A percentile compares a stretch with the other conserved stretches of the same genome.
phyloP scores from a whole-genome alignment of 2,888 invertebrate species.

The Sisyra terminalis region DNA sequence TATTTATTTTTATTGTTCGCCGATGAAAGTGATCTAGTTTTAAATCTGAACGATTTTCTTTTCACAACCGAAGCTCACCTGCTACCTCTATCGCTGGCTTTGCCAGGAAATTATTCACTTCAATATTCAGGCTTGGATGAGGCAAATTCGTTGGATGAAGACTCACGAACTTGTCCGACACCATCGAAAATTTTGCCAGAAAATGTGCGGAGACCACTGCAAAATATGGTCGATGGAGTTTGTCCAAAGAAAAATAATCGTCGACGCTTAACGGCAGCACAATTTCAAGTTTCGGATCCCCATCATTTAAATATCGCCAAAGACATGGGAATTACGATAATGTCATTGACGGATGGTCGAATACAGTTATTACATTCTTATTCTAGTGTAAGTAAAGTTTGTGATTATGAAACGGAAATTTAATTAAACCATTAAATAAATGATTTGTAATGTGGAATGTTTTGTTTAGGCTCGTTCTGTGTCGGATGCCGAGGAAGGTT shows the following conservation, averaged over 20 bases:
- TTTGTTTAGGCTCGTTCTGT: conserved; percentile 60
- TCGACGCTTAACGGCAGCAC: conserved; percentile 46
- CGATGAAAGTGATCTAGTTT: conserved; percentile 64
- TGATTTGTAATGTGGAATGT: not conserved
- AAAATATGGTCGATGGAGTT: conserved; percentile 69
- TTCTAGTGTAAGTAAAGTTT: conserved; percentile 48
- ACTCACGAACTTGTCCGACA: conserved; percentile 66
- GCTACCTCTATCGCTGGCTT: conserved; percentile 69
- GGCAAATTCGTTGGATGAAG: conserved; percentile 35
- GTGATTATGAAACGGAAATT: not conserved
- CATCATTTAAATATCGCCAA: conserved; percentile 75
- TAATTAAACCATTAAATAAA: conserved; percentile 1
- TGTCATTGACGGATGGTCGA: conserved; percentile 75
- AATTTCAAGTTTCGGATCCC: conserved; percentile 59
- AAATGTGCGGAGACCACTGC: conserved; percentile 65
- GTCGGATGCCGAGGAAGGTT: conserved; percentile 80
- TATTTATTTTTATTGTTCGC: conserved; percentile 90
- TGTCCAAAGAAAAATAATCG: conserved; percentile 48
- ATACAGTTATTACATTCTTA: conserved; percentile 85
- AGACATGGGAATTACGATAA: conserved; percentile 89
- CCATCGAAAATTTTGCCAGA: conserved; percentile 70
- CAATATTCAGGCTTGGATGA: conserved; percentile 28
- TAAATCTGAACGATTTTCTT: conserved; percentile 74
- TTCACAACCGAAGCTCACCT: conserved; percentile 93
- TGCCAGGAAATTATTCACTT: conserved; percentile 35